Evolutionary conservation across 2,888 invertebrate genomes (phyloP).

Genomic region (Brachyopa scutellaris): DNA sequence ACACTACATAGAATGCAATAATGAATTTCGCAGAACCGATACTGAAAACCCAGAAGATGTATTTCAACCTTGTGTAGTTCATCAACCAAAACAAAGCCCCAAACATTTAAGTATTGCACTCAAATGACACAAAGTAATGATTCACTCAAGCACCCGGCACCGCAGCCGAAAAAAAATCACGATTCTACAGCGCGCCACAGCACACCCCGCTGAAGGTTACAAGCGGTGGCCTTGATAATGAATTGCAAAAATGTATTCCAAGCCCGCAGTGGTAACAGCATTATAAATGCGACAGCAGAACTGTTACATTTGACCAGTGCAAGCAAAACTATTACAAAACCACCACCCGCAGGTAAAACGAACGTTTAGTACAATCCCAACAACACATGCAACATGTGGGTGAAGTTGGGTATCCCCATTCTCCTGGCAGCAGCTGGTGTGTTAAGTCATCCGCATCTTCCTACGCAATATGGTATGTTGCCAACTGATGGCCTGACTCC

Average conservation of each 20-base stretch:
- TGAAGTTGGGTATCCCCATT: constrained; percentile 51
- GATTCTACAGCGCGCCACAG: constrained; percentile 10
- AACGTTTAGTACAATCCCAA: not conserved
- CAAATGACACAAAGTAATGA: constrained; percentile 15
- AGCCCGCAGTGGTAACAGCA: not conserved
- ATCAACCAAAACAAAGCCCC: constrained; percentile 35
- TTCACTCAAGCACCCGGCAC: not conserved
- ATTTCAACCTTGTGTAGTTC: constrained; percentile 35
- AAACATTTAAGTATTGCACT: not conserved
- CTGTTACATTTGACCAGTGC: constrained; percentile 35
- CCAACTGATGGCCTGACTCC: constrained; percentile 75
- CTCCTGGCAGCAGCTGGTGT: constrained; percentile 37
- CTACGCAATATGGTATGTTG: constrained; percentile 76
- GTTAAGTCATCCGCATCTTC: constrained; percentile 34
- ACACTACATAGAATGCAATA: too few species aligned
- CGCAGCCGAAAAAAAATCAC: constrained; percentile 8
- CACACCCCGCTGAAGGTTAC: constrained; percentile 19
- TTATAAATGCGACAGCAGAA: constrained; percentile 45
- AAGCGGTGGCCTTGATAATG: constrained; percentile 35
- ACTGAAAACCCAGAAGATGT: too few species aligned
- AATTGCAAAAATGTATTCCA: constrained; percentile 13
- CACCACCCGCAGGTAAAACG: not conserved
- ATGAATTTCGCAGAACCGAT: too few species aligned
- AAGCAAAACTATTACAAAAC: constrained; percentile 22
- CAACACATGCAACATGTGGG: constrained; percentile 61